Evolutionary conservation across 2,113 vertebrate species (phyloP).

Genomic region (Charadrius vociferus): DNA sequence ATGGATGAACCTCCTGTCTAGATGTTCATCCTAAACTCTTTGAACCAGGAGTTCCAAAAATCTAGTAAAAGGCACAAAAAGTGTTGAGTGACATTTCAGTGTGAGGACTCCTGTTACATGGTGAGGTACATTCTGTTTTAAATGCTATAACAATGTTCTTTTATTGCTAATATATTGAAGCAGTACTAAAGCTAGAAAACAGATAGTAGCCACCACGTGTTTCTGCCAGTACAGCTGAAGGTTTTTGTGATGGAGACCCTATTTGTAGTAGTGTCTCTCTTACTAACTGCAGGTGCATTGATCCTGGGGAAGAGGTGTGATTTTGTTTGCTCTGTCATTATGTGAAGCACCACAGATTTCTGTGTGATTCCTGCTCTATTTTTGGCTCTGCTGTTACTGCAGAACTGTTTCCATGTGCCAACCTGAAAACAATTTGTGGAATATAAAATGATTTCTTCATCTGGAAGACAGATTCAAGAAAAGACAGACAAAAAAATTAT

Average conservation of each 20-base stretch:
- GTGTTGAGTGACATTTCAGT: not conserved
- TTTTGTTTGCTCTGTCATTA: not conserved
- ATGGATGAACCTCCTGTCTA: not conserved
- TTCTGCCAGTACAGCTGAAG: not conserved
- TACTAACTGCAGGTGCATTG: not conserved
- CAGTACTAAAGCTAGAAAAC: not conserved
- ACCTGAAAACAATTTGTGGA: not conserved
- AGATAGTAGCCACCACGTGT: not conserved
- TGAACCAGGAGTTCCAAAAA: not conserved
- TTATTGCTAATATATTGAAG: not conserved
- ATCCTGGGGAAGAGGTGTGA: not conserved
- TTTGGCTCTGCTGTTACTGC: not conserved
- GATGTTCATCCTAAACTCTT: not conserved
- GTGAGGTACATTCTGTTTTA: not conserved
- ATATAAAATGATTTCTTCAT: not conserved
- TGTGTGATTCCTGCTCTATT: not conserved
- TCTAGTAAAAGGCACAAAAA: not conserved
- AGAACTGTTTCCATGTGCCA: not conserved
- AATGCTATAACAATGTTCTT: not conserved
- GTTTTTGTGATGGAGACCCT: not conserved
- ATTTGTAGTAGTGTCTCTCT: not conserved
- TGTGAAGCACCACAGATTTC: not conserved
- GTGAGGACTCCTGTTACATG: not conserved
- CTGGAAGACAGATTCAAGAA: not conserved
- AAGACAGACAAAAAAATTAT: not conserved